Base-by-base conservation (phyloP, 2,113 vertebrate species). In the Lycaon pictus region DNA sequence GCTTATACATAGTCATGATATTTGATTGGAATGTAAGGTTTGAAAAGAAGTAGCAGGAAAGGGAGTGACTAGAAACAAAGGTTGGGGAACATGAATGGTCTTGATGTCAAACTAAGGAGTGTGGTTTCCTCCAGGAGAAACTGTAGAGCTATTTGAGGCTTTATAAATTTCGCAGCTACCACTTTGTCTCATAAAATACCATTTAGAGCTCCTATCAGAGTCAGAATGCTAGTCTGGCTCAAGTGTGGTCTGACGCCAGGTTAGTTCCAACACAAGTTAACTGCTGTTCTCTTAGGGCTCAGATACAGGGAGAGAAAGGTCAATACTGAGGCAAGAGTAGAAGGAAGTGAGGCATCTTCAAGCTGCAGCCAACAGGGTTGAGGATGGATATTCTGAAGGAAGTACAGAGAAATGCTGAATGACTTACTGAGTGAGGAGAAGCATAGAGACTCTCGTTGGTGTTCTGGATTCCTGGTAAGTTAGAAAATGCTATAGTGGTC, bases 111-210 rank as follows among this genome's bases (percentile, higher is more conserved):
- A 37, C 55, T 55, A 35, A 94, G 13, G 69, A 35, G 23, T 29
- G n/a, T 83, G 81, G 23, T 88, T 97, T 87, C 55, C 60, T 76
- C 53, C n/a, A 85, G n/a, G 23, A 94, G 63, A 43, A 79, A 51
- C 72, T 32, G 13, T 17, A 84, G 69, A 51, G 16, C 13, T 71
- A 48, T 55, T n/a, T 7, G 55, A 90, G 29, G 29, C 85, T 94
- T 87, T 55, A 56, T 84, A 74, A 55, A 84, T 97, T 76, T 92
- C 60, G 29, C 65, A 92, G 62, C 43, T 51, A 63, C 17, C 37
- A 53, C 23, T 72, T 83, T 90, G 35, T 92, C 43, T 95, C 88
- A 85, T 72, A 60, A 60, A 74, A 65, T 62, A 67, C 72, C 77
- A 29, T 48, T 88, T 65, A n/a, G 17, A 12, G 32, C 29, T 29